phyloP scores from a whole-genome alignment of 2,797 vertebrate species.

The Cuculus canorus region DNA sequence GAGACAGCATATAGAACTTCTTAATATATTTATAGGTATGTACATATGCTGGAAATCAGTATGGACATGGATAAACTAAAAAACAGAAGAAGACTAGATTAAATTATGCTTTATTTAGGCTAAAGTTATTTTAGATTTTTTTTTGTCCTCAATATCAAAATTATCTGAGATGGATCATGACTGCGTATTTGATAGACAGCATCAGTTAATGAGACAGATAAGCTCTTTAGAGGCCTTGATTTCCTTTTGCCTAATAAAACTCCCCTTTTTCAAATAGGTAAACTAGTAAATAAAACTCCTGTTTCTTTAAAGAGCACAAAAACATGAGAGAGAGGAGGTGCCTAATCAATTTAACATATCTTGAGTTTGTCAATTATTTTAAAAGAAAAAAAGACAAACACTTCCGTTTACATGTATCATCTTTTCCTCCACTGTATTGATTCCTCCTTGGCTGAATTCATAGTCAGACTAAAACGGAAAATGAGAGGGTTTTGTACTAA shows the following conservation, averaged over 20 bases:
- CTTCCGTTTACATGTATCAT: neutral
- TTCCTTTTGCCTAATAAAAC: slow-evolving; percentile 52
- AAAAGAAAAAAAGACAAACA: neutral
- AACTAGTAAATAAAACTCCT: slow-evolving; percentile 54
- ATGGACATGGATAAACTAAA: neutral
- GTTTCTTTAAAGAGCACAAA: slow-evolving; percentile 4
- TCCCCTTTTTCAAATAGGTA: slow-evolving; percentile 29
- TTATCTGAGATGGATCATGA: neutral
- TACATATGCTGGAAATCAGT: neutral
- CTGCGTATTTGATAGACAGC: neutral
- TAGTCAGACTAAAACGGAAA: slow-evolving; percentile 44
- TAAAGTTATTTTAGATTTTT: neutral
- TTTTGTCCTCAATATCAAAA: slow-evolving; percentile 23
- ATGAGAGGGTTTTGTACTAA: slow-evolving; percentile 69
- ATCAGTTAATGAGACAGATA: neutral
- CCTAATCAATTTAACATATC: slow-evolving; percentile 37
- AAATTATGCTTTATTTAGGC: slow-evolving; percentile 20
- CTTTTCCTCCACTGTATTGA: slow-evolving; percentile 25
- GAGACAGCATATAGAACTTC: neutral
- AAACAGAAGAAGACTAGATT: neutral
- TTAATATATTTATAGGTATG: neutral
- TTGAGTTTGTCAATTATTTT: slow-evolving; percentile 46
- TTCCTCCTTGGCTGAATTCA: slow-evolving; percentile 53
- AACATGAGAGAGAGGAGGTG: neutral
- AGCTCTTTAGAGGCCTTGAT: slow-evolving; percentile 6